These are phyloP conservation scores for Silurus lanzhouensis DNA, from an alignment of 2,797 vertebrate genomes.

Conservation along the genomic window DNA sequence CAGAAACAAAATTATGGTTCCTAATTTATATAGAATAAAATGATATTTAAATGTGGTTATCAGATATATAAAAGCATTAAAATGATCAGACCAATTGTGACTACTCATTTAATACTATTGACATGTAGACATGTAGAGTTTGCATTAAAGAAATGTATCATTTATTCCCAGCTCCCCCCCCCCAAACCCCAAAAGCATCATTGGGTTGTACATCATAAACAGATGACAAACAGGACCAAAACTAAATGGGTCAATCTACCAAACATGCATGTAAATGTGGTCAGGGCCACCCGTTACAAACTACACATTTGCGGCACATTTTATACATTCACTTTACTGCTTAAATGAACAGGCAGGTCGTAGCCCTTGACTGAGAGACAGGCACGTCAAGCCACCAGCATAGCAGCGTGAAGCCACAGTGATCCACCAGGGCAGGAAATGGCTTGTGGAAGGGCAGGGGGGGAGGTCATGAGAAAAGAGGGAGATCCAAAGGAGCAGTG, in stretches of 20 bases:
- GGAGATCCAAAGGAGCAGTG: constrained; percentile 51
- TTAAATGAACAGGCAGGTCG: constrained; percentile 1
- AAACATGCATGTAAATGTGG: constrained; percentile 23
- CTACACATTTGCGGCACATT: background rate
- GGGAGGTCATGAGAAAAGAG: constrained; percentile 77
- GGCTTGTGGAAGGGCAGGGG: constrained; percentile 52
- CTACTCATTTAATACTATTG: background rate
- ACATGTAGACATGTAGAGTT: too few relatives aligned
- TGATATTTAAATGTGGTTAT: background rate
- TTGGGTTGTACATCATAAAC: too few relatives aligned
- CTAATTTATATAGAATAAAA: background rate
- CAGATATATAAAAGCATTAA: background rate
- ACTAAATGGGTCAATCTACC: background rate
- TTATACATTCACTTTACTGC: constrained; percentile 22
- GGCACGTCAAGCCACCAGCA: constrained; percentile 53
- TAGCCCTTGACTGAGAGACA: constrained; percentile 17
- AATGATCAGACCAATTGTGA: background rate
- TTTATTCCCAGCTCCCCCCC: background rate
- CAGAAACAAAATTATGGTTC: background rate
- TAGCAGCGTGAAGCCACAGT: constrained; percentile 43
- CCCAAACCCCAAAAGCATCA: background rate
- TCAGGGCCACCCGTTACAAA: constrained; percentile 6
- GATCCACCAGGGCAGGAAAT: constrained; percentile 71
- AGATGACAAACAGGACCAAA: background rate
- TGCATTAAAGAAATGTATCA: background rate